Evolutionary conservation across 2,888 invertebrate genomes (phyloP).

Genomic region (Caradrina clavipalpis): DNA sequence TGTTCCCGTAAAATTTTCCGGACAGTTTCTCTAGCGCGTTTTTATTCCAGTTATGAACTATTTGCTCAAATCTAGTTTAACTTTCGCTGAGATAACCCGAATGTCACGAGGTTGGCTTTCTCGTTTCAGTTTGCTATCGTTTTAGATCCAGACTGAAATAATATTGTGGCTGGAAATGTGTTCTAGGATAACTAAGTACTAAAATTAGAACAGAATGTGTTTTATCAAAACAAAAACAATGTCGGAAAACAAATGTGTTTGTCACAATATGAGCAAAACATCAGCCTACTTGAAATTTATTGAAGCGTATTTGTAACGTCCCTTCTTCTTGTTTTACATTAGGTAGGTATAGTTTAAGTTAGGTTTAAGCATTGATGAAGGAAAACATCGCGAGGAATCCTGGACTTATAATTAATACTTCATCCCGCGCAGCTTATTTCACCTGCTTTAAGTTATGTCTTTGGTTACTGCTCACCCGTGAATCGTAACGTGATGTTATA

Average conservation of each 20-base stretch:
- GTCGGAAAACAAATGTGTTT: background rate
- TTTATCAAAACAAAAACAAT: constrained; percentile 8
- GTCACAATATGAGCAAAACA: background rate
- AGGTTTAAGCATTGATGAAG: too few relatives aligned
- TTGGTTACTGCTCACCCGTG: too few relatives aligned
- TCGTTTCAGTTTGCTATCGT: constrained; percentile 50
- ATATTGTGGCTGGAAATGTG: constrained; percentile 7
- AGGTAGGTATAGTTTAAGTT: too few relatives aligned
- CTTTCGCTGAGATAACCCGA: constrained; percentile 50
- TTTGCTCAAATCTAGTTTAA: constrained; percentile 50
- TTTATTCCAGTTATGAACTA: constrained; percentile 41
- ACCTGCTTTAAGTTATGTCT: too few relatives aligned
- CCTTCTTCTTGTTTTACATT: too few relatives aligned
- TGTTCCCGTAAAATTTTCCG: constrained; percentile 16
- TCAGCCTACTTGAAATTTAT: background rate
- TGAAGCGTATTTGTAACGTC: background rate
- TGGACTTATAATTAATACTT: too few relatives aligned
- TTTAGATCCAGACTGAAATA: constrained; percentile 43
- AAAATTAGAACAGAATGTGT: constrained; percentile 6
- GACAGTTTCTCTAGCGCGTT: constrained; percentile 12
- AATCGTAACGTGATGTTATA: too few relatives aligned
- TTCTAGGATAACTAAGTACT: background rate
- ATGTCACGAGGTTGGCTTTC: constrained; percentile 33
- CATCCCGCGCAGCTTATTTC: too few relatives aligned
- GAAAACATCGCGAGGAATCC: too few relatives aligned